These are phyloP conservation scores for Ramazzottius varieornatus DNA, from an alignment of 2,888 invertebrate species.

Conservation along the genomic window DNA sequence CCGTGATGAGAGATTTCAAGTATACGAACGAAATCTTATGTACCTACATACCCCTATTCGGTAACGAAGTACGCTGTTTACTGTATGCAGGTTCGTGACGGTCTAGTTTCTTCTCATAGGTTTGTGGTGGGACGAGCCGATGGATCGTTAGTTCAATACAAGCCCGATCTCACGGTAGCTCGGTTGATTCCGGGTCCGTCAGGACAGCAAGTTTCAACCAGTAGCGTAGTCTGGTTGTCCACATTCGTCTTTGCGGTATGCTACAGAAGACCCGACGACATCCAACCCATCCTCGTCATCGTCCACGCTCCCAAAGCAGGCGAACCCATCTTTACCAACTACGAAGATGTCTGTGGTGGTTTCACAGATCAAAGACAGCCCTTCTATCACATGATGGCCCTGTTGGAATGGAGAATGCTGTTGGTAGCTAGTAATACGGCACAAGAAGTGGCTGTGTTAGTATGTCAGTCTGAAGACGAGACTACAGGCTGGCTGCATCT, in stretches of 20 bases:
- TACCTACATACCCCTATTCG: too few species aligned
- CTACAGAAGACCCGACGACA: background rate
- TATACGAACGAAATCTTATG: too few species aligned
- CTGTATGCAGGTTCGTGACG: too few species aligned
- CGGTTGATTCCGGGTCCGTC: background rate
- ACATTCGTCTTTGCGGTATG: background rate
- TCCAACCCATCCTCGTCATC: background rate
- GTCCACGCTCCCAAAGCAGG: background rate
- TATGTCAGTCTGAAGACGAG: background rate
- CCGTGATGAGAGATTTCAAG: too few species aligned
- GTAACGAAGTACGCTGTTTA: too few species aligned
- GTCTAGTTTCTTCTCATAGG: too few species aligned
- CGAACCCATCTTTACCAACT: background rate
- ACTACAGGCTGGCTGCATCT: background rate
- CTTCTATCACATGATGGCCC: background rate
- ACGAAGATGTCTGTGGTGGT: background rate
- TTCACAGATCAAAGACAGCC: background rate
- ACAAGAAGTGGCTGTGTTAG: background rate
- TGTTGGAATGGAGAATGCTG: background rate
- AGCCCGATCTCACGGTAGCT: background rate
- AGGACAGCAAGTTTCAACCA: background rate
- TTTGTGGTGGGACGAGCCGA: background rate
- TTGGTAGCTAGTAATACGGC: background rate
- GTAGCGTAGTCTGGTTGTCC: background rate
- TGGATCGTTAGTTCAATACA: background rate